A percentile compares a stretch with the other conserved stretches of the same genome.
These are phyloP conservation scores for Upupa epops DNA, from an alignment of 2,113 vertebrate species.

Conservation along the genomic window DNA sequence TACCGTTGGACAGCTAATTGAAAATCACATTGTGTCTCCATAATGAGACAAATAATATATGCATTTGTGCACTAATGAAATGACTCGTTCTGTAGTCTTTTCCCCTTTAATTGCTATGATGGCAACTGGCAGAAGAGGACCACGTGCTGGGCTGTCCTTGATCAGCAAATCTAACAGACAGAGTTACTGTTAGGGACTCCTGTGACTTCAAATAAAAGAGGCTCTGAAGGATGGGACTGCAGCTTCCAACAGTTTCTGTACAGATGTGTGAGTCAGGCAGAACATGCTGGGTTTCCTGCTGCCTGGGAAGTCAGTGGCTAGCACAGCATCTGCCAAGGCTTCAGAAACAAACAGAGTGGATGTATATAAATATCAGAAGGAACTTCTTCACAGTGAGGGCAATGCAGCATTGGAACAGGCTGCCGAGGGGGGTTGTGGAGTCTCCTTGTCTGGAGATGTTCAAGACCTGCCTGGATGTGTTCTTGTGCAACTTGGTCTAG, in stretches of 20 bases:
- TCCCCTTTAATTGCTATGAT: slow-evolving; percentile 27
- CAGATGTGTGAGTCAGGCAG: neutral
- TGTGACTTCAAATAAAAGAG: neutral
- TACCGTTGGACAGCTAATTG: slow-evolving; percentile 40
- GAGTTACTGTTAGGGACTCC: neutral
- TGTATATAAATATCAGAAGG: too few species aligned
- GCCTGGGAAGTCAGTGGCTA: neutral
- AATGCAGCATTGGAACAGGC: too few species aligned
- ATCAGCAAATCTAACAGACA: slow-evolving; percentile 24
- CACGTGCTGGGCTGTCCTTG: slow-evolving; percentile 45
- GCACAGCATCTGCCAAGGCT: neutral
- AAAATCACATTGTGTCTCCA: slow-evolving; percentile 51
- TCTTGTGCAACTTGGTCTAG: too few species aligned
- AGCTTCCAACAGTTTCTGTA: neutral
- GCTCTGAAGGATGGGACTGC: neutral
- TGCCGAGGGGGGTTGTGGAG: too few species aligned
- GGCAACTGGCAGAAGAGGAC: slow-evolving; percentile 13
- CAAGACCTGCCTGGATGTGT: too few species aligned
- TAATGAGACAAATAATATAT: slow-evolving; percentile 58
- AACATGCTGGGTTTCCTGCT: neutral
- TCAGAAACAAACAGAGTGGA: neutral
- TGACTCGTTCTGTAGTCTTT: neutral
- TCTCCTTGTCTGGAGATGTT: too few species aligned
- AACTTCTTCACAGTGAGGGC: too few species aligned
- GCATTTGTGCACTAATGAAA: neutral